Conservation (phyloP, 1,140 invertebrate genomes). For the Patella vulgata region DNA sequence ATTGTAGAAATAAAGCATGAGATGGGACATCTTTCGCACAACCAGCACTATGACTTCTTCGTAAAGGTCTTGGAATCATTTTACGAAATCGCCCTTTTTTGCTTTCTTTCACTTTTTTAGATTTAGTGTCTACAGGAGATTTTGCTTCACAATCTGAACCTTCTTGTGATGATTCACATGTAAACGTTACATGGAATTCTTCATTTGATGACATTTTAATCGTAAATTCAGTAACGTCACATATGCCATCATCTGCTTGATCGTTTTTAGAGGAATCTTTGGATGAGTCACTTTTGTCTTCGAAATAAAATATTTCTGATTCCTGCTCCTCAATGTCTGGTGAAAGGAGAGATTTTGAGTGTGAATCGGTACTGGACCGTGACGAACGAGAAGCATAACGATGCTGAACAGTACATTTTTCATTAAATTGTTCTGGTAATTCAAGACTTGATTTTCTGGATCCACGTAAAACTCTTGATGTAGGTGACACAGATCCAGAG, state of each 20-base stretch:
- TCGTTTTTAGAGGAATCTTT: neutral
- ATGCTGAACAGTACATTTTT: neutral
- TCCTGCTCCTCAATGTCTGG: constrained; percentile 2
- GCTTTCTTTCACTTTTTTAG: constrained; percentile 16
- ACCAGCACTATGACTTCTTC: constrained; percentile 66
- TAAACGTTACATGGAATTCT: constrained; percentile 26
- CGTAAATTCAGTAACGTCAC: constrained; percentile 10
- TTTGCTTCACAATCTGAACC: constrained; percentile 25
- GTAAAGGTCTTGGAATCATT: constrained; percentile 59
- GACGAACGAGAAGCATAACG: neutral
- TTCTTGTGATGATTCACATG: constrained; percentile 28
- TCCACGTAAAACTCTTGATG: neutral
- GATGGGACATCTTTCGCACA: constrained; percentile 65
- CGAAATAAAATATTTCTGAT: neutral
- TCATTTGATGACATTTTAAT: constrained; percentile 3
- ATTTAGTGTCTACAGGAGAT: neutral
- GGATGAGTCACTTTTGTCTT: neutral
- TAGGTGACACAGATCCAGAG: constrained; percentile 3
- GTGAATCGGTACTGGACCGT: neutral
- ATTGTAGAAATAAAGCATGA: constrained; percentile 60
- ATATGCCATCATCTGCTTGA: constrained; percentile 6
- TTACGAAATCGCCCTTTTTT: constrained; percentile 45
- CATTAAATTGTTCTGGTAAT: neutral
- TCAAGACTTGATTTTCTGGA: constrained; percentile 1
- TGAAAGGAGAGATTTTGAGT: neutral